Evolutionary conservation across 2,888 invertebrate species (phyloP).

Genomic region (Stenotaenia linearis): DNA sequence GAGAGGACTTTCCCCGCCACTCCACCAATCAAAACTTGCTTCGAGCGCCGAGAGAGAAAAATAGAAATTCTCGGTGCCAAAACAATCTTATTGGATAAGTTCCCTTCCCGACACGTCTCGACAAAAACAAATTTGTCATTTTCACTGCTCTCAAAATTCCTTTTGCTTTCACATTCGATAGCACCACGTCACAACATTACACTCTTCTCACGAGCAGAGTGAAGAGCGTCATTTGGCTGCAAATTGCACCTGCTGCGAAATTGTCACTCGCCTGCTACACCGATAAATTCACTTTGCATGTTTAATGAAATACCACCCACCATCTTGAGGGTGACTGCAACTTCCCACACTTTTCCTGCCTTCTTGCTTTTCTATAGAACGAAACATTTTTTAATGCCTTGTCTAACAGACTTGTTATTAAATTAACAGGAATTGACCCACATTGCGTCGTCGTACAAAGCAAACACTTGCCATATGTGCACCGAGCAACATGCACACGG

Average conservation of each 20-base stretch:
- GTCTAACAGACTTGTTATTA: background rate
- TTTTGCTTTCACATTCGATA: background rate
- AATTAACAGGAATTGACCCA: background rate
- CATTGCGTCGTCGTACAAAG: too few species aligned
- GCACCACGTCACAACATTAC: background rate
- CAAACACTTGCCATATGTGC: background rate
- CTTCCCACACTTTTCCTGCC: background rate
- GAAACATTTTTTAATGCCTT: background rate
- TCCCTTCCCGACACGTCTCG: background rate
- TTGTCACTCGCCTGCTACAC: background rate
- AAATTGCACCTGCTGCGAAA: background rate
- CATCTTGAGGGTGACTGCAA: background rate
- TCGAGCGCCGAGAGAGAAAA: background rate
- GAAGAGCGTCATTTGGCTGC: background rate
- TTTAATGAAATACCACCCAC: background rate
- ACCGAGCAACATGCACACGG: background rate
- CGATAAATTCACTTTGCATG: background rate
- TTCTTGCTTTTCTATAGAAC: background rate
- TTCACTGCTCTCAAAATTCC: background rate
- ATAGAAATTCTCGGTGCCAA: background rate
- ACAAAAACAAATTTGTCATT: background rate
- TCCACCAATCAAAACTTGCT: background rate
- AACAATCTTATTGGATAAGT: background rate
- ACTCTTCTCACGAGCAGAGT: background rate
- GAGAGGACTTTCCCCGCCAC: background rate